phyloP scores from a whole-genome alignment of 2,888 invertebrate genomes.

The Biston betularia region DNA sequence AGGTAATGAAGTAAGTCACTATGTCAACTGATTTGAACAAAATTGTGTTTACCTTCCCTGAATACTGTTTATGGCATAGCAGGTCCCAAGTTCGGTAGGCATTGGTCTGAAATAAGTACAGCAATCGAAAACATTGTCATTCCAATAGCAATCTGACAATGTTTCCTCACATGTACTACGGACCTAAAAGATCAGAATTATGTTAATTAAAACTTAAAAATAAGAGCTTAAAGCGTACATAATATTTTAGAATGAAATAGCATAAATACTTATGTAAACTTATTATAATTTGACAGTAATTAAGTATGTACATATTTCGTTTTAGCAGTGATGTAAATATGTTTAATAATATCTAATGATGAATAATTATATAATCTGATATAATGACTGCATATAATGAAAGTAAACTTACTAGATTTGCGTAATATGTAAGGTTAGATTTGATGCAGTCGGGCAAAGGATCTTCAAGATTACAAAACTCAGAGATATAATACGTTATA shows the following conservation, averaged over 20 bases:
- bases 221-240: too few relatives aligned
- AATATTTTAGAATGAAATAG: too few relatives aligned
- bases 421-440: slow-evolving; percentile 87
- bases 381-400: too few relatives aligned
- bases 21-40: not conserved
- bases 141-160: slow-evolving; percentile 87
- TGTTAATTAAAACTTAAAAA: not conserved
- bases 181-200: slow-evolving; percentile 63
- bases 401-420: slow-evolving; percentile 84
- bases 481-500: slow-evolving; percentile 89
- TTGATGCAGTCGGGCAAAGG: slow-evolving; percentile 85
- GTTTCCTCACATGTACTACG: slow-evolving; percentile 86
- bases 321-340: too few relatives aligned
- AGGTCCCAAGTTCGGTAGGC: slow-evolving; percentile 89
- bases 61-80: slow-evolving; percentile 88
- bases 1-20: not conserved
- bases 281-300: too few relatives aligned
- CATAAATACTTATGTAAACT: too few relatives aligned
- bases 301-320: too few relatives aligned
- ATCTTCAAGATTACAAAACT: slow-evolving; percentile 87
- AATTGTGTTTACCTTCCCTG: slow-evolving; percentile 80
- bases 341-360: too few relatives aligned
- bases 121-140: slow-evolving; percentile 86
- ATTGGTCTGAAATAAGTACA: slow-evolving; percentile 88
- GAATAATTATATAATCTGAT: too few relatives aligned